Conservation (phyloP, 2,797 vertebrate genomes). For the Pogonophryne albipinna region DNA sequence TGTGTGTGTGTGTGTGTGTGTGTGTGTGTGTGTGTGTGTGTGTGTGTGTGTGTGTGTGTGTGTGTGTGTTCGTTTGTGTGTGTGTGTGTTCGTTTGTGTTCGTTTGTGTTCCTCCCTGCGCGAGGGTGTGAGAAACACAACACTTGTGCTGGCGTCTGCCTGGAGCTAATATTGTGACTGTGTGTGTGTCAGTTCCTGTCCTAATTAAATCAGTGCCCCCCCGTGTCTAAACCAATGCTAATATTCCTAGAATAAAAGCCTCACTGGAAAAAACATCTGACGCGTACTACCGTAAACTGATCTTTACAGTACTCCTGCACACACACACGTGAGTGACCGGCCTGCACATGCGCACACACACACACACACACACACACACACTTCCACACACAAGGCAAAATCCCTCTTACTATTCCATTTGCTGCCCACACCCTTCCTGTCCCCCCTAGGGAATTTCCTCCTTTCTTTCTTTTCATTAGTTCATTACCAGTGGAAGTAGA, state of each 20-base stretch:
- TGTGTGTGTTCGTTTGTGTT: neutral
- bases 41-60: conserved; percentile 27
- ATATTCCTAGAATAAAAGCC: conserved; percentile 69
- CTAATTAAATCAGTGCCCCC: conserved; percentile 66
- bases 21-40: neutral
- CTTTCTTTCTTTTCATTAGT: conserved; percentile 64
- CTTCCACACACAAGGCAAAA: conserved; percentile 47
- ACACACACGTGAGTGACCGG: conserved; percentile 55
- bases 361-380: conserved; percentile 28
- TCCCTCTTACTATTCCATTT: conserved; percentile 69
- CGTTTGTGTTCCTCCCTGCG: conserved; percentile 44
- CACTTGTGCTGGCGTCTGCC: conserved; percentile 75
- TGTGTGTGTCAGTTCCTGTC: conserved; percentile 41
- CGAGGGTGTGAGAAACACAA: conserved; percentile 75
- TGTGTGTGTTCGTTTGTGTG: conserved; percentile 36
- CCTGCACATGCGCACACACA: conserved; percentile 48
- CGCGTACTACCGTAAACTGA: conserved; percentile 69
- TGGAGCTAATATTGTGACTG: conserved; percentile 60
- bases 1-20: conserved; percentile 36
- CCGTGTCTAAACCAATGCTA: conserved; percentile 53
- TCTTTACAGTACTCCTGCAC: conserved; percentile 53
- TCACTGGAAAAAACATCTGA: conserved; percentile 60
- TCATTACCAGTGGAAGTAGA: conserved; percentile 69
- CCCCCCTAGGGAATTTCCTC: conserved; percentile 55
- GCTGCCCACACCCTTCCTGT: conserved; percentile 57